phyloP scores from a whole-genome alignment of 2,113 vertebrate species.

The Taxidea taxus region DNA sequence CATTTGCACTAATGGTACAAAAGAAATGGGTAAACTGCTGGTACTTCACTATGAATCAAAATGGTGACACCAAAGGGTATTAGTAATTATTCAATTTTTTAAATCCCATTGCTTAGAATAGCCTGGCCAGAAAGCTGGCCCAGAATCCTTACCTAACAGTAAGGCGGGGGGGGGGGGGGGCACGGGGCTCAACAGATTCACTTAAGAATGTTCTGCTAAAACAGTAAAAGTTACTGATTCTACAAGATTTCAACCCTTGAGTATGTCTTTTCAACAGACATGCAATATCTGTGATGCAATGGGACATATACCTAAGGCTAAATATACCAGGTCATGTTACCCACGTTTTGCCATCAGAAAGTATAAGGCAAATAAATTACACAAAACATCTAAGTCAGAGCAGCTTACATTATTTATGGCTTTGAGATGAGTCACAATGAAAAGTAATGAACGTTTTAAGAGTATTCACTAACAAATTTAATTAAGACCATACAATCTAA shows the following conservation, averaged over 20 bases:
- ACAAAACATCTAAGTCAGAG: neutral
- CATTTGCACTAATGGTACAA: neutral
- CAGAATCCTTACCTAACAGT: neutral
- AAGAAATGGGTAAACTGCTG: neutral
- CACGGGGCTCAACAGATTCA: neutral
- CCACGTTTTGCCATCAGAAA: neutral
- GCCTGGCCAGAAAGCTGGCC: too few relatives aligned
- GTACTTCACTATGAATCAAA: neutral
- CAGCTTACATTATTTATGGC: neutral
- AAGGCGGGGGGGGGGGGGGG: neutral
- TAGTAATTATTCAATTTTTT: neutral
- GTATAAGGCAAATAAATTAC: neutral
- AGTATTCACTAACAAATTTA: neutral
- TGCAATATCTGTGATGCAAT: neutral
- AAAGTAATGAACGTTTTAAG: conserved; percentile 4
- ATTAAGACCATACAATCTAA: neutral
- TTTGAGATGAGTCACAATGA: neutral
- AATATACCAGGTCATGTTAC: neutral
- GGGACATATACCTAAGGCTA: neutral
- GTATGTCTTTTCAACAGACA: neutral
- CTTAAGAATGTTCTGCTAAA: neutral
- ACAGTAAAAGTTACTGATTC: neutral
- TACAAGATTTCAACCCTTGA: neutral
- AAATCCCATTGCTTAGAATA: too few relatives aligned
- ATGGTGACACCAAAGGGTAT: neutral